Percentiles rank a stretch among this genome's conserved stretches.
These are phyloP conservation scores for Eurystomus gularis DNA, from an alignment of 2,113 vertebrate species.

Conservation along the genomic window DNA sequence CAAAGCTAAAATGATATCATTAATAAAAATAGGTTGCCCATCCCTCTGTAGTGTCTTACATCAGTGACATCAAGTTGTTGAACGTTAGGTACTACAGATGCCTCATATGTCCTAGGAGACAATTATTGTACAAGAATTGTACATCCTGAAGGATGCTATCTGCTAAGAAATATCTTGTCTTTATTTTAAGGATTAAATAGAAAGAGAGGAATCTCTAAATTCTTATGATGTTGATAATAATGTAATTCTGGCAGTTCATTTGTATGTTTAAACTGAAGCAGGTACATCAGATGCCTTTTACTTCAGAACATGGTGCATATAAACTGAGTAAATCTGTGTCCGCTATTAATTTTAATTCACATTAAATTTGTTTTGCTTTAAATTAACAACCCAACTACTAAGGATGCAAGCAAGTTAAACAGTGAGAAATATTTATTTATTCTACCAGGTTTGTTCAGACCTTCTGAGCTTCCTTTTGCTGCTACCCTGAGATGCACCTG, in stretches of 20 bases:
- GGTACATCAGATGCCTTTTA: neutral
- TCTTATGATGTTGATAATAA: neutral
- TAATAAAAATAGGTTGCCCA: neutral
- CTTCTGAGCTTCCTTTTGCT: neutral
- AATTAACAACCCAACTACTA: neutral
- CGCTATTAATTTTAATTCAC: neutral
- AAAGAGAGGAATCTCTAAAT: neutral
- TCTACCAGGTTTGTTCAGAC: neutral
- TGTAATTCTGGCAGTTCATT: neutral
- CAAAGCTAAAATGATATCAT: neutral
- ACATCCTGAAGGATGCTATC: neutral
- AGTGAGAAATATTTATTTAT: neutral
- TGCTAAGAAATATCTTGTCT: neutral
- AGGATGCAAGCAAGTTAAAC: neutral
- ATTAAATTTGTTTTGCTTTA: neutral
- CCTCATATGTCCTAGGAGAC: neutral
- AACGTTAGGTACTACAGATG: neutral
- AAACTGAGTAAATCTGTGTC: neutral
- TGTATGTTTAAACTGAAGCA: neutral
- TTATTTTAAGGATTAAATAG: neutral
- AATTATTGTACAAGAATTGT: neutral
- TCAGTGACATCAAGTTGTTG: neutral
- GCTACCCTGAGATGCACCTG: neutral
- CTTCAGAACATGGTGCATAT: neutral
- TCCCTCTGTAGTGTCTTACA: neutral